A percentile compares a stretch with the other conserved stretches of the same genome.
Evolutionary conservation across 2,888 invertebrate genomes (phyloP).

Genomic region (Tanaodytes sp.): DNA sequence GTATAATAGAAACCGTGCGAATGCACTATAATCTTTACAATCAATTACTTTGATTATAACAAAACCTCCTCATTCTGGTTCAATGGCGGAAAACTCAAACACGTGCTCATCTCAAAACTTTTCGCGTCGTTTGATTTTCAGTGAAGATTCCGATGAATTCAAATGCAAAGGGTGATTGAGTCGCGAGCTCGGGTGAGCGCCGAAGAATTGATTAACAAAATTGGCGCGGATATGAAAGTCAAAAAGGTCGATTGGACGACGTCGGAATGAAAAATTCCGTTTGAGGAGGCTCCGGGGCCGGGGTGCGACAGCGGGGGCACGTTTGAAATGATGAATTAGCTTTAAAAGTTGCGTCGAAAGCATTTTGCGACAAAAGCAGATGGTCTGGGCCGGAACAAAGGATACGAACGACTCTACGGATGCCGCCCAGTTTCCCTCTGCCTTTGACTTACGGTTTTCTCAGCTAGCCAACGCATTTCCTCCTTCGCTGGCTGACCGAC

Average conservation of each 20-base stretch:
- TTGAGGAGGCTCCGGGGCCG: too few relatives aligned
- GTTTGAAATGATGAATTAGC: slow-evolving; percentile 39
- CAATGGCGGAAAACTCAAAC: too few relatives aligned
- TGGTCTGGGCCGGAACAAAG: slow-evolving; percentile 42
- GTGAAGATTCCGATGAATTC: too few relatives aligned
- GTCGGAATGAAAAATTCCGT: slow-evolving; percentile 6
- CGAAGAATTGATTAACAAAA: slow-evolving; percentile 30
- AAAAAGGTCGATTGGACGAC: slow-evolving; percentile 9
- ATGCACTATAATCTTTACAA: too few relatives aligned
- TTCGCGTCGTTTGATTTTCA: too few relatives aligned
- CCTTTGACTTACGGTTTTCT: slow-evolving; percentile 46
- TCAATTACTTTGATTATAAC: too few relatives aligned
- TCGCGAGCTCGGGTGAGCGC: too few relatives aligned
- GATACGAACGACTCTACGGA: slow-evolving; percentile 14
- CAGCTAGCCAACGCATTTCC: slow-evolving; percentile 32
- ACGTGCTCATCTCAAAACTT: too few relatives aligned
- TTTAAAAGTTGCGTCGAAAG: slow-evolving; percentile 16
- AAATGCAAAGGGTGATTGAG: too few relatives aligned
- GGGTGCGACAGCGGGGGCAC: neutral
- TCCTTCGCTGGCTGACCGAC: slow-evolving; percentile 48
- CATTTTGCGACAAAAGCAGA: slow-evolving; percentile 49
- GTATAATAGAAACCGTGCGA: too few relatives aligned
- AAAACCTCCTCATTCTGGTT: too few relatives aligned
- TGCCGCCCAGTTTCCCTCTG: slow-evolving; percentile 37
- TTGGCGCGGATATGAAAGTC: slow-evolving; percentile 18